These are phyloP conservation scores for Lagria hirta DNA, from an alignment of 2,888 invertebrate genomes.

Conservation along the genomic window DNA sequence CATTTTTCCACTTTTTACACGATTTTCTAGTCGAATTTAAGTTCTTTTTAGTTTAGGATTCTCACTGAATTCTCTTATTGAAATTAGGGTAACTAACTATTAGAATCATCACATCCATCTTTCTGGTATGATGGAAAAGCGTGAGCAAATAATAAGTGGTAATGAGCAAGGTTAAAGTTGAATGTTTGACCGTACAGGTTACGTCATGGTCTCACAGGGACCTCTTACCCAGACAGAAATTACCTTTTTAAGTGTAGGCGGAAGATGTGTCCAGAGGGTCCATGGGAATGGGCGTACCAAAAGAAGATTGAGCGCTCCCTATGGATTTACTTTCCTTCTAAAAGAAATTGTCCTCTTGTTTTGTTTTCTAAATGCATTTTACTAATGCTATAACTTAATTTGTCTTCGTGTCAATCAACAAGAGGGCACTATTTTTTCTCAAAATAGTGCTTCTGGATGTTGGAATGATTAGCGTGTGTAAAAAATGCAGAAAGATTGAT, in stretches of 20 bases:
- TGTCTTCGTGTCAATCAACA: no score
- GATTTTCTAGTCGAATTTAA: no score
- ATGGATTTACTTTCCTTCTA: slow-evolving; percentile 36
- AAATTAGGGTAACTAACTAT: no score
- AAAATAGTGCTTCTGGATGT: no score
- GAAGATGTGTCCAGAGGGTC: slow-evolving; percentile 49
- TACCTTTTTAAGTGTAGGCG: slow-evolving; percentile 54
- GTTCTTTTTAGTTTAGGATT: no score
- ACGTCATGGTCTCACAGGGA: slow-evolving; percentile 47
- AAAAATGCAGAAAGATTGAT: slow-evolving; percentile 42
- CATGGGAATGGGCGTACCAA: slow-evolving; percentile 46
- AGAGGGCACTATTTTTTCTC: no score
- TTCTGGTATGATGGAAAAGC: no score
- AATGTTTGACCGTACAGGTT: slow-evolving; percentile 44
- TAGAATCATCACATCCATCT: no score
- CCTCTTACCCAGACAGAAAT: slow-evolving; percentile 51
- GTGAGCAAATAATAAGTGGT: no score
- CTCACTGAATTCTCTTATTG: no score
- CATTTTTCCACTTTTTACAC: no score
- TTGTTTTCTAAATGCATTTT: slow-evolving; percentile 17
- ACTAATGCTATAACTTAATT: slow-evolving; percentile 4
- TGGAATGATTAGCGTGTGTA: no score
- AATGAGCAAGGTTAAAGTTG: slow-evolving; percentile 32
- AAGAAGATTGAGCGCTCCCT: slow-evolving; percentile 54
- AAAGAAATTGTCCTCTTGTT: slow-evolving; percentile 19